Evolutionary conservation across 2,888 invertebrate species (phyloP), one percentile per base, ranked within the genome.

Genomic region (Drosophila lutescens): DNA sequence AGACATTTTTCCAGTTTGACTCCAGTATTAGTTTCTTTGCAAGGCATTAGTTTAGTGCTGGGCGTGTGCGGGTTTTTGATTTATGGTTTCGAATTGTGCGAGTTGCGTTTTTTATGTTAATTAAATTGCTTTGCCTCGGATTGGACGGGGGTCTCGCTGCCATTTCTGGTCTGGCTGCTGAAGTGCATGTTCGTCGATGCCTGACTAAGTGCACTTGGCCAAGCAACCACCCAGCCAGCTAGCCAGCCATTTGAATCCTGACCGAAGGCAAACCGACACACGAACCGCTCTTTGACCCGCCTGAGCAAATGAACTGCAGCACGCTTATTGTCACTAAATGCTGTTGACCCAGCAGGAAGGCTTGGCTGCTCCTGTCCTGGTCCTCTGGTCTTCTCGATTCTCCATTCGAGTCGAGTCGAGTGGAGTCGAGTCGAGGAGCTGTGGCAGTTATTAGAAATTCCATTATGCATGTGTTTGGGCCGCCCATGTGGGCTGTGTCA

Each of bases 371-470:
- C n/a, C n/a, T 46, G 26, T 43, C 17, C 20, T 20, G 57, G 51
- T 57, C 15, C 20, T 58, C 40, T 23, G 12, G 55, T 32, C 32
- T 32, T 20, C 40, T 20, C 8, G 36, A n/a, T 54, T 5, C 58
- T 17, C 36, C 30, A 55, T 41, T 41, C 17, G 17, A 34, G 51
- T 44, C 36, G 38, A 41, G 51, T 44, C 20, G 20, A 20, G 20
- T 20, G 20, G 20, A 20, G 4, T 47, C n/a, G 47, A 17, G 47
- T 32, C 34, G 20, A 20, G 41, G 34, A 51, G 34, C 59, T 70
- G 59, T 54, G 53, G 74, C 75, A 65, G 76, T 84, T 83, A 85
- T 88, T 88, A 86, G 84, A 88, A 85, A 85, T 88, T 85, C 85
- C 86, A 88, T 85, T 85, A 85, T 86, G 77, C 69, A 74, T 79